Evolutionary conservation across 2,888 invertebrate species (phyloP).

Genomic region (Lymantria dispar): DNA sequence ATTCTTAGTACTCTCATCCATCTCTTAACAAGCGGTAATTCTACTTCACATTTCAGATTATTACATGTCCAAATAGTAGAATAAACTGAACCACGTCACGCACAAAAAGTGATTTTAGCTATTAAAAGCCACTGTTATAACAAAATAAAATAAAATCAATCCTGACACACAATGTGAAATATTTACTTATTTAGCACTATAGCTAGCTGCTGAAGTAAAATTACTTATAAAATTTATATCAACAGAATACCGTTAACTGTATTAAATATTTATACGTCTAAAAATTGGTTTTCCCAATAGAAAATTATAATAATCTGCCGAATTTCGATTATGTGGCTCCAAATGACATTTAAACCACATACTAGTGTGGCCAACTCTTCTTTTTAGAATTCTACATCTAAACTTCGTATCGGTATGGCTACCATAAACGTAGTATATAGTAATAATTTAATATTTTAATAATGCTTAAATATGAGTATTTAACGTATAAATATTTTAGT

Average conservation of each 20-base stretch:
- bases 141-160: constrained; percentile 77
- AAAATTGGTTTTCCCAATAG: constrained; percentile 41
- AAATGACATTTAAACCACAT: too few relatives aligned
- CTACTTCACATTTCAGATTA: constrained; percentile 73
- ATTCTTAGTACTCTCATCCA: constrained; percentile 75
- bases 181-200: constrained; percentile 61
- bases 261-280: constrained; percentile 4
- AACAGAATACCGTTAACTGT: constrained; percentile 7
- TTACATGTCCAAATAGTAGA: constrained; percentile 57
- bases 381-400: too few relatives aligned
- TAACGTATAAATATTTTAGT: too few relatives aligned
- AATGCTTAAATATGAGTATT: too few relatives aligned
- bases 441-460: too few relatives aligned
- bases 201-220: constrained; percentile 42
- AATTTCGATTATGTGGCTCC: too few relatives aligned
- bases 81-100: constrained; percentile 61
- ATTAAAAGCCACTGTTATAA: constrained; percentile 74
- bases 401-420: too few relatives aligned
- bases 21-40: constrained; percentile 61
- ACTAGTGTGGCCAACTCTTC: too few relatives aligned
- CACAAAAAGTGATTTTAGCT: constrained; percentile 71
- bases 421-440: too few relatives aligned
- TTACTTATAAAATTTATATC: constrained; percentile 28
- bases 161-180: constrained; percentile 67
- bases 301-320: constrained; percentile 21